Evolutionary conservation across 2,888 invertebrate genomes (phyloP).

Genomic region (Corythucha ciliata): DNA sequence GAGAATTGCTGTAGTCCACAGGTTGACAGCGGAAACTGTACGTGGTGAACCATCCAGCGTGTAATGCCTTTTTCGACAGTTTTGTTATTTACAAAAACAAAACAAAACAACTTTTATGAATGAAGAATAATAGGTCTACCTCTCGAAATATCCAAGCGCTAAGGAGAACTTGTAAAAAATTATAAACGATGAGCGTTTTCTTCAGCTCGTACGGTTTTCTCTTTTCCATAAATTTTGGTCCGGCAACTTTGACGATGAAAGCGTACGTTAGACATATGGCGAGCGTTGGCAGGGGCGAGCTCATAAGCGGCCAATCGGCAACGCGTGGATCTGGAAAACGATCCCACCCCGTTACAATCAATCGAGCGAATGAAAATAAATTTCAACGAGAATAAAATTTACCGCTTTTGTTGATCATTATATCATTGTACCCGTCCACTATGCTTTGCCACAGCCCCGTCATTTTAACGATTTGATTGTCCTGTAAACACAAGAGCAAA

Average conservation of each 20-base stretch:
- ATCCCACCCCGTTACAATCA: neutral
- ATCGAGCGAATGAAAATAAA: neutral
- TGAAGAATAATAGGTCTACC: conserved; percentile 43
- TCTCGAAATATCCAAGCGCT: conserved; percentile 74
- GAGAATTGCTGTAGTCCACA: conserved; percentile 68
- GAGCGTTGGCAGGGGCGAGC: conserved; percentile 58
- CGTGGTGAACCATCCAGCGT: conserved; percentile 64
- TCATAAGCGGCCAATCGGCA: conserved; percentile 64
- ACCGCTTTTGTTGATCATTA: conserved; percentile 42
- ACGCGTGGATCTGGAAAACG: conserved; percentile 50
- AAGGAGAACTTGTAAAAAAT: conserved; percentile 75
- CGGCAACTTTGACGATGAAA: conserved; percentile 59
- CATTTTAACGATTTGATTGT: no score
- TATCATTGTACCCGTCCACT: conserved; percentile 39
- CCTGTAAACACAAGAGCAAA: no score
- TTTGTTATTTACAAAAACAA: conserved; percentile 1
- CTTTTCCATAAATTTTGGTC: conserved; percentile 79
- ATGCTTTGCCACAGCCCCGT: conserved; percentile 22
- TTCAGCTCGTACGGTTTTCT: conserved; percentile 74
- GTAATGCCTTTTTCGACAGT: conserved; percentile 49
- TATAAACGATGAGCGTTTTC: conserved; percentile 70
- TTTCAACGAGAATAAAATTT: conserved; percentile 30
- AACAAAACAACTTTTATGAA: neutral
- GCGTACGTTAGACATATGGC: conserved; percentile 58
- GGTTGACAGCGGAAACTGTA: conserved; percentile 90